A percentile compares a stretch with the other conserved stretches of the same genome.
Conservation (phyloP, 64 coral and sea anemone species). For the Pocillopora damicornis region DNA sequence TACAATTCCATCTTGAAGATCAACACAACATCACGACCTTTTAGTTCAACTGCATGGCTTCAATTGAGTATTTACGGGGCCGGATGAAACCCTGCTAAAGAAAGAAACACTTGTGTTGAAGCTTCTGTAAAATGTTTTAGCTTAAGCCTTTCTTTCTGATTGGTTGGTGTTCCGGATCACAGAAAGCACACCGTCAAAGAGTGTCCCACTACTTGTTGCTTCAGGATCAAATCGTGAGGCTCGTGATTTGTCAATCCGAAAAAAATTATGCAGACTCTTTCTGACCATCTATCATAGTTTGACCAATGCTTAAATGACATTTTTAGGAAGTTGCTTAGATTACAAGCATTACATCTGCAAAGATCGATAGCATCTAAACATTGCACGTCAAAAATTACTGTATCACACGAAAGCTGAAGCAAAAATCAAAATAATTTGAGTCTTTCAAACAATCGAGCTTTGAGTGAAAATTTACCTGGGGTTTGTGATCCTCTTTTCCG, state of each 20-base stretch:
- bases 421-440: background rate
- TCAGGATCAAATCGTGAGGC: too few relatives aligned
- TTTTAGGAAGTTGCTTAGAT: too few relatives aligned
- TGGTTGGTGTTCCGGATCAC: background rate
- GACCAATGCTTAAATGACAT: too few relatives aligned
- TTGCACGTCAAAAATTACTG: background rate
- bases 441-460: background rate
- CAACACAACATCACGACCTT: background rate
- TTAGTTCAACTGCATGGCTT: background rate
- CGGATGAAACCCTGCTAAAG: background rate
- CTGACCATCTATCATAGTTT: too few relatives aligned
- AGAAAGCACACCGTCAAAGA: background rate
- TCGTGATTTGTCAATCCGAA: too few relatives aligned
- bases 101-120: background rate
- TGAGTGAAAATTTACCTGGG: slow-evolving; percentile 7
- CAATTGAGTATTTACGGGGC: background rate
- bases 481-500: background rate
- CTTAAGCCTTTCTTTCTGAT: background rate
- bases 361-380: background rate
- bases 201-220: too few relatives aligned
- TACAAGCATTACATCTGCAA: background rate
- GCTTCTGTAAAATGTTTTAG: slow-evolving; percentile 2
- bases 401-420: background rate
- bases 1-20: background rate
- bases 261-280: too few relatives aligned